Conservation (phyloP, 2,888 invertebrate species). For the Leucophenga montana region DNA sequence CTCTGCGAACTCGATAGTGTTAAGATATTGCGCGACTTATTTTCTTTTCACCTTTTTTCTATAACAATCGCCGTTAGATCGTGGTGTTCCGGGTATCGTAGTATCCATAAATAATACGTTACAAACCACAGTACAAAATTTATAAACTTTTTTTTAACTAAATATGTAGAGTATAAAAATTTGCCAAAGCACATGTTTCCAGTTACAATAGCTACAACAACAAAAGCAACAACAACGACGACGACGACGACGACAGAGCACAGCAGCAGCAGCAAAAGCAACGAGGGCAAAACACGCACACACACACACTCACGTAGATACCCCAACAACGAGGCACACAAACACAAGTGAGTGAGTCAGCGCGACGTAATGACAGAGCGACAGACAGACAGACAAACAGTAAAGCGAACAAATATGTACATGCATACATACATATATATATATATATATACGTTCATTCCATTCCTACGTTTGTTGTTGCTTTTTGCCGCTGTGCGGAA, state of each 20-base stretch:
- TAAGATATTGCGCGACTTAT: no score
- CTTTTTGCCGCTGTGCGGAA: conserved; percentile 4
- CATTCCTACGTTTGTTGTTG: not conserved
- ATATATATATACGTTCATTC: not conserved
- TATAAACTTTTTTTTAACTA: no score
- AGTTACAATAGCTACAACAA: conserved; percentile 26
- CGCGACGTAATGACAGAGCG: not conserved
- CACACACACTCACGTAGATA: conserved; percentile 20
- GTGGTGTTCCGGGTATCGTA: no score
- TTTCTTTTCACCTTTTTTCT: no score
- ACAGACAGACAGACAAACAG: not conserved
- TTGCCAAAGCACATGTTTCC: not conserved
- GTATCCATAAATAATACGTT: not conserved
- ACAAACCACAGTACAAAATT: not conserved
- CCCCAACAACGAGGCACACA: not conserved
- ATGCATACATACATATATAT: not conserved
- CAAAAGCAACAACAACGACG: conserved; percentile 35
- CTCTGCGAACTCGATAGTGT: no score
- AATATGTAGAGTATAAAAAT: no score
- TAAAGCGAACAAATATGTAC: not conserved
- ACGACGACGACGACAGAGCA: conserved; percentile 28
- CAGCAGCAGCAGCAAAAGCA: conserved; percentile 19
- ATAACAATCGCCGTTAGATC: no score
- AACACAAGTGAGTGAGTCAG: not conserved
- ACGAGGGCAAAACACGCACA: conserved; percentile 23